Conservation (phyloP, 2,113 vertebrate genomes). For the Apodemus speciosus region DNA sequence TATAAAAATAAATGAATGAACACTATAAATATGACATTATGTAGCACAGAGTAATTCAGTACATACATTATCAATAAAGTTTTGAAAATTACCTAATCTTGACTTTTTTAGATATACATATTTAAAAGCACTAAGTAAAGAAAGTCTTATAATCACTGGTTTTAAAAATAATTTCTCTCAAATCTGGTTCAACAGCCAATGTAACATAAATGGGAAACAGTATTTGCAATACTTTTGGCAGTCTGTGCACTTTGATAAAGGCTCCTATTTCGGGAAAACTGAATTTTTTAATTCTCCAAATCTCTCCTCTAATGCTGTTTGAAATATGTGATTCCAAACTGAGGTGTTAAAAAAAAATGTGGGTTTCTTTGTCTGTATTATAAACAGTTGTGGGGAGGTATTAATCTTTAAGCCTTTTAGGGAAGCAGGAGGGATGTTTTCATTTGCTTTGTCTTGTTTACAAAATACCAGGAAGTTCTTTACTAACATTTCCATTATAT, state of each 20-base stretch:
- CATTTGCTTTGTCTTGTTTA: slow-evolving; percentile 60
- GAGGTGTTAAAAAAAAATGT: slow-evolving; percentile 66
- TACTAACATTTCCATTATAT: slow-evolving; percentile 82
- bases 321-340: slow-evolving; percentile 78
- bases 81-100: slow-evolving; percentile 21
- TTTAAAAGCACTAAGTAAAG: slow-evolving; percentile 41
- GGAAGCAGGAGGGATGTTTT: slow-evolving; percentile 44
- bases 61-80: slow-evolving; percentile 33
- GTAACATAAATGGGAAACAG: slow-evolving; percentile 70
- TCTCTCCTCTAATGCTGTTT: slow-evolving; percentile 80
- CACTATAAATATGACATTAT: slow-evolving; percentile 62
- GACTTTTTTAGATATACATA: background rate
- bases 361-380: slow-evolving; percentile 74
- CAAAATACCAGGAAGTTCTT: slow-evolving; percentile 76
- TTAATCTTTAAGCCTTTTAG: slow-evolving; percentile 68
- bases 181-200: slow-evolving; percentile 67
- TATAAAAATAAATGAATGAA: slow-evolving; percentile 66
- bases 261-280: slow-evolving; percentile 70
- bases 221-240: slow-evolving; percentile 72
- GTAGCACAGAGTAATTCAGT: background rate
- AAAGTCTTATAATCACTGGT: slow-evolving; percentile 30
- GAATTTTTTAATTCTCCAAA: slow-evolving; percentile 79
- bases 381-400: slow-evolving; percentile 66
- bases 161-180: slow-evolving; percentile 63
- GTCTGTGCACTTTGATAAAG: slow-evolving; percentile 78